Percentiles rank a stretch among this genome's conserved stretches.
Evolutionary conservation across 2,113 vertebrate genomes (phyloP).

Genomic region (Tychaedon coryphoeus): DNA sequence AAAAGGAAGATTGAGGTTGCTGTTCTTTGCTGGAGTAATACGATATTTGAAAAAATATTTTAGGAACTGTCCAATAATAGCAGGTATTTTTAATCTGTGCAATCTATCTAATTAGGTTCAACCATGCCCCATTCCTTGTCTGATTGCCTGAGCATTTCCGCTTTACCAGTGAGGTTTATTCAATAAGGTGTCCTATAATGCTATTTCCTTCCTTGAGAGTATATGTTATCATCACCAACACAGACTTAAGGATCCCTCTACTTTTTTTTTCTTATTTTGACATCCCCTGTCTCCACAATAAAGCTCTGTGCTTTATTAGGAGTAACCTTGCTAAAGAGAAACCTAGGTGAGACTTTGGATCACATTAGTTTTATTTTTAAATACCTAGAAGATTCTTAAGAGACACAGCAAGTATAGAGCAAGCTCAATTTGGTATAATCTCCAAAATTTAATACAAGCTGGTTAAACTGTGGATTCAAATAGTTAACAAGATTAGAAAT

Average conservation of each 20-base stretch:
- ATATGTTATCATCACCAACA: constrained; percentile 30
- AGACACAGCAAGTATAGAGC: background rate
- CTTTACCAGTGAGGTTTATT: constrained; percentile 56
- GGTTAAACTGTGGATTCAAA: background rate
- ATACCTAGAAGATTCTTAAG: background rate
- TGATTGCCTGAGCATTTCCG: constrained; percentile 42
- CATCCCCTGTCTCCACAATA: background rate
- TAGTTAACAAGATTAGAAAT: constrained; percentile 38
- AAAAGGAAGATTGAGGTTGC: rapidly evolving
- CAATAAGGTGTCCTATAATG: constrained; percentile 57
- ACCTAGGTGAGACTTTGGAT: background rate
- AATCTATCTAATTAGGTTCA: constrained; percentile 50
- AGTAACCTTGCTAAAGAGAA: background rate
- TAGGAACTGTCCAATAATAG: constrained; percentile 27
- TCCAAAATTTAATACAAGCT: background rate
- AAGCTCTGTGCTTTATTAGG: background rate
- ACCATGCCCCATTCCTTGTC: constrained; percentile 30
- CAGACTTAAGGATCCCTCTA: constrained; percentile 13
- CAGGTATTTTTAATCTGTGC: constrained; percentile 49
- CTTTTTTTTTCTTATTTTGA: constrained; percentile 3
- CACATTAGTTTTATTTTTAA: background rate
- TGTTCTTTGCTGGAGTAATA: background rate
- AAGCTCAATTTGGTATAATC: background rate
- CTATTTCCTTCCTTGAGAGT: constrained; percentile 53
- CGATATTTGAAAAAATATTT: constrained; percentile 48